These are phyloP conservation scores for Manis javanica DNA, from an alignment of 2,797 vertebrate species.

Conservation along the genomic window DNA sequence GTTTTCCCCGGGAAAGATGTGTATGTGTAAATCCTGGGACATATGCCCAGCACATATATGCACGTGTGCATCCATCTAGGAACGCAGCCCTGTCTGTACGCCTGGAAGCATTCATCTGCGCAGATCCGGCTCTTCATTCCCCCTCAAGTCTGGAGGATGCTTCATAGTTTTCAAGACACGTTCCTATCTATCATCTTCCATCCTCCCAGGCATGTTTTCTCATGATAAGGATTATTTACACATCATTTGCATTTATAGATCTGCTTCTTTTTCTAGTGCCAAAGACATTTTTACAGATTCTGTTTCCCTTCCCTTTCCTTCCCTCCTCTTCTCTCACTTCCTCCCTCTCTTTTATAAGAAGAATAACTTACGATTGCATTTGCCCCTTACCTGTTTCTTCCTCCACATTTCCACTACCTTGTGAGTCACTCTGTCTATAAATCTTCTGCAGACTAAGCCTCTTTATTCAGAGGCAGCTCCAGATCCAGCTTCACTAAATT, in stretches of 20 bases:
- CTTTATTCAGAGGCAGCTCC: background rate
- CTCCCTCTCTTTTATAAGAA: background rate
- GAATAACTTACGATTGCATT: background rate
- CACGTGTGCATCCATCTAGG: background rate
- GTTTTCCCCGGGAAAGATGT: background rate
- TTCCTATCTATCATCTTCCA: conserved; percentile 69
- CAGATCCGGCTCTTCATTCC: background rate
- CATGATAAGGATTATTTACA: conserved; percentile 79
- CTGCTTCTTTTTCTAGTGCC: conserved; percentile 21
- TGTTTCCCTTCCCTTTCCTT: background rate
- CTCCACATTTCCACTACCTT: background rate
- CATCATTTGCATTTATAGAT: conserved; percentile 77
- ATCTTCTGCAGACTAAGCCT: conserved; percentile 33
- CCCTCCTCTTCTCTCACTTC: background rate
- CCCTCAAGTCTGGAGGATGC: background rate
- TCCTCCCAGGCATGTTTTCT: conserved; percentile 60
- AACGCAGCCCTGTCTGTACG: fast-evolving
- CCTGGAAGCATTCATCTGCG: fast-evolving
- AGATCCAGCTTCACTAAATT: background rate
- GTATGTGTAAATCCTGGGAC: background rate
- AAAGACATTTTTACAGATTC: conserved; percentile 32
- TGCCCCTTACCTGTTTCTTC: background rate
- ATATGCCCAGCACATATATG: background rate
- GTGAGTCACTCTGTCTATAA: background rate
- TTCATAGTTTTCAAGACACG: conserved; percentile 21